Base-by-base conservation (phyloP, 2,797 vertebrate species). In the Karalla daura region DNA sequence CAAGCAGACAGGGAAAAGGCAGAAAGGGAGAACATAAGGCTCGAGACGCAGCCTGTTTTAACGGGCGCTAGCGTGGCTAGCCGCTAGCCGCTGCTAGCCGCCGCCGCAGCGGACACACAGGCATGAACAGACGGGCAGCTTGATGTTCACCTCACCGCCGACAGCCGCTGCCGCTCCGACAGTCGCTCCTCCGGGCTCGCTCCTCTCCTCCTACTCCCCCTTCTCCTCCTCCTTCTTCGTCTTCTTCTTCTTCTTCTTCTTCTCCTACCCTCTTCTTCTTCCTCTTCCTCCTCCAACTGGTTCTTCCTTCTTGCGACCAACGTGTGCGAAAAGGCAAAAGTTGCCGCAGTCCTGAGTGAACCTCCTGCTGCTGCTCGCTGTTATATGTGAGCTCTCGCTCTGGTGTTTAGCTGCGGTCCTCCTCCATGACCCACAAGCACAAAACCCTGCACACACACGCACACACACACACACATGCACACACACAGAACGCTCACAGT, bases 361-460 rank as follows among this genome's bases (percentile, higher is more conserved):
- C 3, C 63, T 45, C 36, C 51, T 53, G 41, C 30, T 2, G 14
- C 66, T 63, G 58, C 2, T 50, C 44, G 52, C 70, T 35, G 51
- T 66, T 6, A 69, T 11, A 62, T 43, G 70, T 35, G 40, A 21
- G 50, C 75, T 58, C 61, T 23, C 39, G n/a, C 54, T 80, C 61
- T 66, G 80, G 72, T 90, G 89, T 90, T 88, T 87, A 88, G 83
- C 86, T 88, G 88, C 85, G 87, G 87, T 88, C 81, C 70, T 83
- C 80, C 78, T 83, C 83, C 90, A 92, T 92, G 89, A 92, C 88
- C 88, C 87, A 85, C 85, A 70, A 76, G 83, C 87, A 85, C 85
- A 70, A 76, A 84, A 77, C 74, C 72, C 79, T 68, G 40, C 78
- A 64, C n/a, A n/a, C n/a, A n/a, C n/a, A n/a, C n/a, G n/a, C n/a